Percentiles rank a stretch among this genome's conserved stretches.
Conservation (phyloP, 2,888 invertebrate genomes). For the Perdita meconis region DNA sequence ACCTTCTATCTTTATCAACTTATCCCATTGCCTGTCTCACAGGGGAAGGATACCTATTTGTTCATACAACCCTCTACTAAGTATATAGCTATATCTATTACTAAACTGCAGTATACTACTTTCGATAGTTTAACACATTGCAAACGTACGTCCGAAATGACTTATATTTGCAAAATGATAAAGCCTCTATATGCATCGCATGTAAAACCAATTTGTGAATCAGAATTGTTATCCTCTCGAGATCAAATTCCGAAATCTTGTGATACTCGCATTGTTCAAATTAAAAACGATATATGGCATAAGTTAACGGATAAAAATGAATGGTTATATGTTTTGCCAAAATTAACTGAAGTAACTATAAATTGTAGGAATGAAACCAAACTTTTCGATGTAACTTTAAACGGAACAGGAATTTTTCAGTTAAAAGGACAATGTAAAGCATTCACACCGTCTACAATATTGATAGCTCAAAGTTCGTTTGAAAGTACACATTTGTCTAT, state of each 20-base stretch:
- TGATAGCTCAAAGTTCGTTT: constrained; percentile 19
- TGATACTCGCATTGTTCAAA: constrained; percentile 1
- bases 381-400: constrained; percentile 3
- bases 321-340: too few relatives aligned
- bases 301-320: too few relatives aligned
- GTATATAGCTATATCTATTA: not conserved
- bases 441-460: constrained; percentile 13
- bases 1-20: not conserved
- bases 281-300: constrained; percentile 12
- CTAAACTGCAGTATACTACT: constrained; percentile 18
- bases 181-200: constrained; percentile 31
- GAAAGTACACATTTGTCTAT: constrained; percentile 10
- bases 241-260: constrained; percentile 27
- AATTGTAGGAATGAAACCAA: not conserved
- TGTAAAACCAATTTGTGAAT: constrained; percentile 32
- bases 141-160: constrained; percentile 25
- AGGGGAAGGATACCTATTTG: not conserved
- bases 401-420: constrained; percentile 16
- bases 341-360: too few relatives aligned
- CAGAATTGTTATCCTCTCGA: constrained; percentile 25
- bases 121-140: not conserved
- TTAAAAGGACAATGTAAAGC: constrained; percentile 20
- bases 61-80: constrained; percentile 17
- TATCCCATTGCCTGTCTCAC: constrained; percentile 12
- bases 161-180: constrained; percentile 20